Percentiles rank a stretch among this genome's conserved stretches.
Conservation (phyloP, 2,888 invertebrate species). For the Cartodere bifasciata region DNA sequence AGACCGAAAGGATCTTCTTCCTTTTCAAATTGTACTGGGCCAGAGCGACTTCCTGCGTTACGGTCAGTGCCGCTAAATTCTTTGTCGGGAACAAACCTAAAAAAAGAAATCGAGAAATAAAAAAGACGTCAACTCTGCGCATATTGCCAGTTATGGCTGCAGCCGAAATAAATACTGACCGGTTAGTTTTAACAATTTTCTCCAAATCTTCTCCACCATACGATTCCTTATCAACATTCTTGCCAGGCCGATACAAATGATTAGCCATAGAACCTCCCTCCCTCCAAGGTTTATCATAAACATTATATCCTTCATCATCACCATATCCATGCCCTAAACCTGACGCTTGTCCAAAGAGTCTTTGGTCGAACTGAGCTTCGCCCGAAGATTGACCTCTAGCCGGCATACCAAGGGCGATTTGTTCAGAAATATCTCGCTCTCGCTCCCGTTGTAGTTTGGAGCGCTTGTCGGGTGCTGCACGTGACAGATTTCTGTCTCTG, state of each 20-base stretch:
- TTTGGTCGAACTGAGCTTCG: slow-evolving; percentile 86
- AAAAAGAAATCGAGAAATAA: too few relatives aligned
- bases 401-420: slow-evolving; percentile 94
- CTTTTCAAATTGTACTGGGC: slow-evolving; percentile 93
- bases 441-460: slow-evolving; percentile 77
- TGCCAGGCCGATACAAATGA: slow-evolving; percentile 80
- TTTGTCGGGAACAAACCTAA: slow-evolving; percentile 92
- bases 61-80: slow-evolving; percentile 89
- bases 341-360: slow-evolving; percentile 86
- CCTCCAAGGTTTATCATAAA: slow-evolving; percentile 98
- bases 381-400: slow-evolving; percentile 58
- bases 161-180: slow-evolving; percentile 42
- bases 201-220: slow-evolving; percentile 88
- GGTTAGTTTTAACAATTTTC: slow-evolving; percentile 72
- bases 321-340: slow-evolving; percentile 84
- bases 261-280: slow-evolving; percentile 74
- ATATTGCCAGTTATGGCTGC: too few relatives aligned
- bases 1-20: slow-evolving; percentile 94
- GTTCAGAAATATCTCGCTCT: slow-evolving; percentile 95
- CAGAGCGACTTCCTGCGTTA: slow-evolving; percentile 54
- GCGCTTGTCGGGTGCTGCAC: slow-evolving; percentile 91
- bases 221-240: slow-evolving; percentile 78
- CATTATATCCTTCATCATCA: slow-evolving; percentile 95
- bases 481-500: slow-evolving; percentile 81
- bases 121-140: too few relatives aligned